Conservation (phyloP, 2,888 invertebrate species). For the Ophraella communa region DNA sequence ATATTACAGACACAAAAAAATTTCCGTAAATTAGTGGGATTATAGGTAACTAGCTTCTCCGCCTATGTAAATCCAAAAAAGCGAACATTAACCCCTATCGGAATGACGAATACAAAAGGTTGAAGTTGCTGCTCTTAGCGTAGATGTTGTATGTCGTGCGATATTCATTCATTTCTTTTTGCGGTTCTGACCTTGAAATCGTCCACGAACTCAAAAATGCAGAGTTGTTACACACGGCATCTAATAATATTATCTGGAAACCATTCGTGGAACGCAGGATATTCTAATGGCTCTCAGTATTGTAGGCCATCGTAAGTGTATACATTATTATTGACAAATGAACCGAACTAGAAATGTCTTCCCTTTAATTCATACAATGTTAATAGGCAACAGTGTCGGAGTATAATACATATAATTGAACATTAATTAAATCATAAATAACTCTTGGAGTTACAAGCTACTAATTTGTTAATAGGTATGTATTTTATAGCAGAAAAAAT, state of each 20-base stretch:
- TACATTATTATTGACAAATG: not conserved
- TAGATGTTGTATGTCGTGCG: not conserved
- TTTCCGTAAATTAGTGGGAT: not conserved
- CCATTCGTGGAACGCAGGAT: not conserved
- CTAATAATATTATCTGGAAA: not conserved
- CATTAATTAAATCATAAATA: too few relatives aligned
- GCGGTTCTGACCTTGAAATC: constrained; percentile 5
- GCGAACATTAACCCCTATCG: constrained; percentile 6
- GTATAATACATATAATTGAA: too few relatives aligned
- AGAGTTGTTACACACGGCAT: not conserved
- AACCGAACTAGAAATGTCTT: not conserved
- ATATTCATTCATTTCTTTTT: constrained; percentile 1
- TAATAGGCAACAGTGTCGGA: not conserved
- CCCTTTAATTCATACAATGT: not conserved
- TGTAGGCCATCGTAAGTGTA: not conserved
- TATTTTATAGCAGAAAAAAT: too few relatives aligned
- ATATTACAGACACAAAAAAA: not conserved
- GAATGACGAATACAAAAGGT: constrained; percentile 4
- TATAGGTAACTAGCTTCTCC: not conserved
- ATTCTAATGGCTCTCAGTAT: not conserved
- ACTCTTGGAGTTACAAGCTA: too few relatives aligned
- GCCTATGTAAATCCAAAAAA: not conserved
- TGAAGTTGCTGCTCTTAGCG: constrained; percentile 6
- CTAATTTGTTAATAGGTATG: too few relatives aligned
- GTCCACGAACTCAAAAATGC: not conserved